phyloP scores from a whole-genome alignment of 2,113 vertebrate genomes.

The Sisor rabdophorus region DNA sequence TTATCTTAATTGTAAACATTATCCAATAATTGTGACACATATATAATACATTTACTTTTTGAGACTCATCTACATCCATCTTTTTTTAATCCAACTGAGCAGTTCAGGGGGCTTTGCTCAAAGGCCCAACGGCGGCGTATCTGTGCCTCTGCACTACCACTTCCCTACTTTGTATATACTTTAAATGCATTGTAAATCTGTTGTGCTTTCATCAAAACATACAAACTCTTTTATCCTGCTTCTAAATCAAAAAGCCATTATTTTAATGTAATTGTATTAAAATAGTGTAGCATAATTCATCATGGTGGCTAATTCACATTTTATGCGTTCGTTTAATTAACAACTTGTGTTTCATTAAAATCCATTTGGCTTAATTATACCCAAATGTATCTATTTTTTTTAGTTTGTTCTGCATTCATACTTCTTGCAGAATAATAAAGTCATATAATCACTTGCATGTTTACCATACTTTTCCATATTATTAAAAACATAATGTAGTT shows the following conservation, averaged over 20 bases:
- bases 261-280: not conserved
- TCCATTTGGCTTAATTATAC: not conserved
- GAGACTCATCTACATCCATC: too few relatives aligned
- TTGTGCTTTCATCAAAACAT: too few relatives aligned
- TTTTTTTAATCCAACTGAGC: too few relatives aligned
- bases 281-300: slow-evolving; percentile 7
- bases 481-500: slow-evolving; percentile 21
- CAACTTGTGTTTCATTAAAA: slow-evolving; percentile 3
- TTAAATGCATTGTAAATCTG: not conserved
- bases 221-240: not conserved
- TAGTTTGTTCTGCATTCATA: not conserved
- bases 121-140: too few relatives aligned
- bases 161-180: too few relatives aligned
- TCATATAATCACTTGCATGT: not conserved
- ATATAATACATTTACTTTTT: too few relatives aligned
- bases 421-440: slow-evolving; percentile 6
- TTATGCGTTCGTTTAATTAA: slow-evolving; percentile 21
- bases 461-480: slow-evolving; percentile 4
- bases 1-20: too few relatives aligned
- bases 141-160: too few relatives aligned
- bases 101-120: too few relatives aligned
- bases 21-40: too few relatives aligned
- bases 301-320: slow-evolving; percentile 20
- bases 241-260: not conserved
- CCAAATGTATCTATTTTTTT: not conserved